Conservation (phyloP, 2,888 invertebrate genomes). For the Endomychus coccineus region DNA sequence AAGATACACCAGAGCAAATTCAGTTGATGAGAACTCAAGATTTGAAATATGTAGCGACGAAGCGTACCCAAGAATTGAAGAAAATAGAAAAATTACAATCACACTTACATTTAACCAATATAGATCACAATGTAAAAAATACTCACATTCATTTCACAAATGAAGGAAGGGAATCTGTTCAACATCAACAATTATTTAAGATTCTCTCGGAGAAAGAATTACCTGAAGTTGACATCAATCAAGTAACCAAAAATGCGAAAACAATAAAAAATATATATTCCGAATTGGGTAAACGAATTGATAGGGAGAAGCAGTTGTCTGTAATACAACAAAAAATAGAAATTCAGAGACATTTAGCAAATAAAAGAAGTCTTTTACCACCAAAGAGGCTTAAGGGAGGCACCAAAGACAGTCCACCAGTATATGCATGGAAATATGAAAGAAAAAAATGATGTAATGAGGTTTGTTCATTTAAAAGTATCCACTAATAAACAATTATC, state of each 20-base stretch:
- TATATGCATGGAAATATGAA: conserved; percentile 75
- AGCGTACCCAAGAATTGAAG: conserved; percentile 73
- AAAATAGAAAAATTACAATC: conserved; percentile 70
- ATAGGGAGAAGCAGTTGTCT: conserved; percentile 67
- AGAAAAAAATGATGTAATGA: conserved; percentile 60
- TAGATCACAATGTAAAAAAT: conserved; percentile 60
- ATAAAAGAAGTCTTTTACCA: conserved; percentile 52
- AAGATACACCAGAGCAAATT: conserved; percentile 75
- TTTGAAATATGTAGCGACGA: conserved; percentile 80
- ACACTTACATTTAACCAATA: conserved; percentile 74
- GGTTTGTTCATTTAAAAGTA: no score
- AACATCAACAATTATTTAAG: conserved; percentile 57
- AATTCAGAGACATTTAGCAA: conserved; percentile 59
- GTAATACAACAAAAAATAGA: conserved; percentile 75
- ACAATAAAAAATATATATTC: conserved; percentile 60
- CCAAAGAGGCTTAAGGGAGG: conserved; percentile 59
- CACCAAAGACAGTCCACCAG: conserved; percentile 60
- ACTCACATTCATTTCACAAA: conserved; percentile 77
- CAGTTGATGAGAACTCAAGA: conserved; percentile 89
- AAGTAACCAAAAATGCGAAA: conserved; percentile 48
- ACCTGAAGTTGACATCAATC: conserved; percentile 53
- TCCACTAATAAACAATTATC: no score
- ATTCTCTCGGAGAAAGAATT: conserved; percentile 55
- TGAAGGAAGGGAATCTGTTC: conserved; percentile 40
- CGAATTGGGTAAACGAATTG: conserved; percentile 67